Percentiles rank a stretch among this genome's conserved stretches.
phyloP scores from a whole-genome alignment of 2,888 invertebrate species.

The Xestobium rufovillosum region DNA sequence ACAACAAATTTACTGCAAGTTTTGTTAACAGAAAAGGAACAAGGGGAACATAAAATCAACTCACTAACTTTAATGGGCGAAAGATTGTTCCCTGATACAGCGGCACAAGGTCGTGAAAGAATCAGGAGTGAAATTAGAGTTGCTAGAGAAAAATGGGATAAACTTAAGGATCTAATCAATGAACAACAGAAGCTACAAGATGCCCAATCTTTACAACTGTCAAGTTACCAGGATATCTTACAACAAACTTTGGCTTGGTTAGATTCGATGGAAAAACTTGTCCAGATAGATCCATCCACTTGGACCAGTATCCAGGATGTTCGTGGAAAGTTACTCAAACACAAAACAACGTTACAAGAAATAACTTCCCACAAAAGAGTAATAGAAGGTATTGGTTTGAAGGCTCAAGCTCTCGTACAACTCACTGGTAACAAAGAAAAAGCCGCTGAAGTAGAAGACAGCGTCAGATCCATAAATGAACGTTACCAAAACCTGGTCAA shows the following conservation, averaged over 20 bases:
- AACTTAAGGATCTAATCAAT: slow-evolving; percentile 69
- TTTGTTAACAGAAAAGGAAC: slow-evolving; percentile 71
- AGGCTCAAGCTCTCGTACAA: slow-evolving; percentile 65
- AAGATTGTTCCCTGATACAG: slow-evolving; percentile 85
- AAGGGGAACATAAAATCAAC: slow-evolving; percentile 71
- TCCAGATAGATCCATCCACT: slow-evolving; percentile 63
- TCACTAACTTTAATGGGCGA: slow-evolving; percentile 74
- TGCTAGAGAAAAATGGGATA: slow-evolving; percentile 82
- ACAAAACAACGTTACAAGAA: slow-evolving; percentile 82
- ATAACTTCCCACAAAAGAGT: slow-evolving; percentile 83
- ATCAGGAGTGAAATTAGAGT: slow-evolving; percentile 78
- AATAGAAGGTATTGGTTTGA: slow-evolving; percentile 61
- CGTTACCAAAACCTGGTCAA: slow-evolving; percentile 67
- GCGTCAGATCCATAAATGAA: slow-evolving; percentile 64
- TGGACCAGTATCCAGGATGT: slow-evolving; percentile 80
- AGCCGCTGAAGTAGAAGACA: slow-evolving; percentile 57
- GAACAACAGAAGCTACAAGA: slow-evolving; percentile 81
- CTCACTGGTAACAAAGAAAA: slow-evolving; percentile 52
- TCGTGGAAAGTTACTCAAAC: slow-evolving; percentile 73
- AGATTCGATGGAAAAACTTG: slow-evolving; percentile 71
- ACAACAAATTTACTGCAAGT: slow-evolving; percentile 63
- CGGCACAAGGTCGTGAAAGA: slow-evolving; percentile 81
- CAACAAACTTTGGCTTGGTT: slow-evolving; percentile 81
- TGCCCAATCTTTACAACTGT: slow-evolving; percentile 73
- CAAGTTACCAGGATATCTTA: slow-evolving; percentile 77